Evolutionary conservation across 2,113 vertebrate species (phyloP).

Genomic region (Suncus etruscus): DNA sequence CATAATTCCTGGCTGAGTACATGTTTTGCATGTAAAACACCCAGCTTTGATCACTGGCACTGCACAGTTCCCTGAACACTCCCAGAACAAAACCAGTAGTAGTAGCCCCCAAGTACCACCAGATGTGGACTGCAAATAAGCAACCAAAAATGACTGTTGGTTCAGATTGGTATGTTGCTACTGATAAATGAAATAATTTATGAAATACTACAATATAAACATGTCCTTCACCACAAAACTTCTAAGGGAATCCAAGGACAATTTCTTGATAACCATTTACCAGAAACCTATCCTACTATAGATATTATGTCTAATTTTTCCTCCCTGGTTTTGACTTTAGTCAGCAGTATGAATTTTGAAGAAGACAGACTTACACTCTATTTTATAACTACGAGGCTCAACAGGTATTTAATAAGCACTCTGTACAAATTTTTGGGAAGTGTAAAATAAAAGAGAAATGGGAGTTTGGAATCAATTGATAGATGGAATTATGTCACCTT

Average conservation of each 20-base stretch:
- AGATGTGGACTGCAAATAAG: no score
- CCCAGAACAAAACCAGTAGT: no score
- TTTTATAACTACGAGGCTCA: neutral
- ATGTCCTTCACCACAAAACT: neutral
- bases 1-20: neutral
- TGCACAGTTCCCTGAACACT: no score
- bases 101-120: no score
- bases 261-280: neutral
- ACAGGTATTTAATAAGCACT: neutral
- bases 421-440: neutral
- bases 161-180: neutral
- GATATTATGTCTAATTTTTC: neutral
- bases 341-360: neutral
- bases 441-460: neutral
- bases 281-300: neutral
- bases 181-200: neutral
- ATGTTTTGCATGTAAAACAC: no score
- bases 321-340: neutral
- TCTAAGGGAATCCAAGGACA: conserved; percentile 1
- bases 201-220: neutral
- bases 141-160: no score
- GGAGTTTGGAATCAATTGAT: neutral
- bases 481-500: neutral
- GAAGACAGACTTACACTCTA: neutral
- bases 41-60: no score